phyloP scores from a whole-genome alignment of 2,113 vertebrate species.

The Bufo bufo region DNA sequence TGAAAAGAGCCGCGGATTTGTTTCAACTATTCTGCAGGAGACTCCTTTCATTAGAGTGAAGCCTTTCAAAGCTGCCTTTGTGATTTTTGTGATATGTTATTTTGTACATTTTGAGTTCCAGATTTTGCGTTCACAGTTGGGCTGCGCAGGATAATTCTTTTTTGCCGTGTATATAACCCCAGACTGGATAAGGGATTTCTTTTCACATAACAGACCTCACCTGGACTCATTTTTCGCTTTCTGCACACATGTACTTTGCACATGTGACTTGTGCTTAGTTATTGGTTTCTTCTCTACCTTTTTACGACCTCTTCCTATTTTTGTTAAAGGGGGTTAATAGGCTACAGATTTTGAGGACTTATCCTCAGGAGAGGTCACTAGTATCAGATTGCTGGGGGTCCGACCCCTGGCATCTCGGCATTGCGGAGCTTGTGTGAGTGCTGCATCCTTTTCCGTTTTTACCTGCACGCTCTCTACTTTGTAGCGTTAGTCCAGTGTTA shows the following conservation, averaged over 20 bases:
- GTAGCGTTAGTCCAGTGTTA: too few relatives aligned
- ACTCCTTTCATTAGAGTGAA: constrained; percentile 6
- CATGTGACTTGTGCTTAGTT: not conserved
- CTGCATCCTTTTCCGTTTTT: too few relatives aligned
- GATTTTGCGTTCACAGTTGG: not conserved
- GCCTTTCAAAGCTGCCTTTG: constrained; percentile 18
- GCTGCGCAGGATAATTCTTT: not conserved
- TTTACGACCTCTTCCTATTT: not conserved
- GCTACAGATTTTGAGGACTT: too few relatives aligned
- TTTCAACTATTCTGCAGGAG: constrained; percentile 28
- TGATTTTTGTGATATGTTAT: constrained; percentile 15
- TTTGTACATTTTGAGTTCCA: not conserved
- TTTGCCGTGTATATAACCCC: not conserved
- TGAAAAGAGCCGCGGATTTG: constrained; percentile 7
- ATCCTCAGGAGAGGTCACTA: too few relatives aligned
- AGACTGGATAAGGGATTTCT: not conserved
- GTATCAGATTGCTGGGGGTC: too few relatives aligned
- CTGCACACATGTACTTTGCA: not conserved
- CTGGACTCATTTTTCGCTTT: not conserved
- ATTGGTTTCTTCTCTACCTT: not conserved
- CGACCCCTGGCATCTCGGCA: too few relatives aligned
- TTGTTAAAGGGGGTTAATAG: too few relatives aligned
- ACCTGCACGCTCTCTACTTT: too few relatives aligned
- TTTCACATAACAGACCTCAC: not conserved
- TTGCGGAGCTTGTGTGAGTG: too few relatives aligned